A percentile compares a stretch with the other conserved stretches of the same genome.
Evolutionary conservation across 2,113 vertebrate species (phyloP).

Genomic region (Maylandia zebra): DNA sequence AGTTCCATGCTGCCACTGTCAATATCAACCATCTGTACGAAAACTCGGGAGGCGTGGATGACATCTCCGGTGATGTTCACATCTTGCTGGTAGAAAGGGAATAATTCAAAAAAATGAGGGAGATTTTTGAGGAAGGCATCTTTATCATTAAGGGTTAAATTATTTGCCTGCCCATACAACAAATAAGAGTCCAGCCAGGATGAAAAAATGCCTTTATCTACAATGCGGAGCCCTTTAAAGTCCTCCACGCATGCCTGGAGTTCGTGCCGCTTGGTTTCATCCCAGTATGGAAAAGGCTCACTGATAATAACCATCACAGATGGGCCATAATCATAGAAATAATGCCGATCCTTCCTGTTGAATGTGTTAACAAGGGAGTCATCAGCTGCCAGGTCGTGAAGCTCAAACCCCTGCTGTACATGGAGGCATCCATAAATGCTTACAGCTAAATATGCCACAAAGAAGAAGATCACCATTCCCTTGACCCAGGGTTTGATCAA

Average conservation of each 20-base stretch:
- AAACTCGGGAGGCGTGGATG: conserved; percentile 60
- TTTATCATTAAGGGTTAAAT: conserved; percentile 36
- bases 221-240: conserved; percentile 47
- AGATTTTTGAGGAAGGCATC: conserved; percentile 52
- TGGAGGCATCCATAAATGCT: conserved; percentile 69
- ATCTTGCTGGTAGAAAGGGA: conserved; percentile 56
- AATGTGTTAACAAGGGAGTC: conserved; percentile 58
- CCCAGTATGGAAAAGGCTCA: conserved; percentile 66
- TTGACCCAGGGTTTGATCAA: conserved; percentile 59
- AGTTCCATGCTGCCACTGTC: conserved; percentile 46
- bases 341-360: conserved; percentile 58
- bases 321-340: conserved; percentile 66
- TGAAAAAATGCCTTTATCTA: conserved; percentile 44
- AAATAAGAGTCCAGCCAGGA: conserved; percentile 66
- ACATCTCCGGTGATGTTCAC: conserved; percentile 43
- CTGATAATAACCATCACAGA: conserved; percentile 71
- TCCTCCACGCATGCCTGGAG: conserved; percentile 41
- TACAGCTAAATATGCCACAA: conserved; percentile 46
- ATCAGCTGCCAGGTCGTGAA: conserved; percentile 66
- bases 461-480: conserved; percentile 54
- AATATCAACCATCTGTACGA: conserved; percentile 65
- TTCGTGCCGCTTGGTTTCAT: conserved; percentile 29
- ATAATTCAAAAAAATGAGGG: conserved; percentile 11
- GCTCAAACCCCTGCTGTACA: conserved; percentile 66
- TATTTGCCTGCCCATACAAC: background rate